Evolutionary conservation across 1,140 invertebrate genomes (phyloP).

Genomic region (Armadillidium nasatum): DNA sequence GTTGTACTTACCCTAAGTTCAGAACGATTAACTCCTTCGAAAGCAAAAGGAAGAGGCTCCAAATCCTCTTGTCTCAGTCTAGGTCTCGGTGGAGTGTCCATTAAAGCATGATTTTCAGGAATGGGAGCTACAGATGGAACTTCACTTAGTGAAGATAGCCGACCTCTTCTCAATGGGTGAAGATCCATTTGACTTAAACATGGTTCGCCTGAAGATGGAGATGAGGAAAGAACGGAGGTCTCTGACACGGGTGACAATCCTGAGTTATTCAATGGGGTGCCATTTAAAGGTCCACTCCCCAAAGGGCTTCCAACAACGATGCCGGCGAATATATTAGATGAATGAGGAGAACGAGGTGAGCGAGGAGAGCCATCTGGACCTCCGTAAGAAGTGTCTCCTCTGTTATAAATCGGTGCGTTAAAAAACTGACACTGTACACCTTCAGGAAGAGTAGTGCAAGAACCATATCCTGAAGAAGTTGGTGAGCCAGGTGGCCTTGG

Average conservation of each 20-base stretch:
- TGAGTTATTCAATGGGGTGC: constrained; percentile 14
- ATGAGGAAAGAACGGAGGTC: not conserved
- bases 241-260: constrained; percentile 9
- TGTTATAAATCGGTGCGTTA: not conserved
- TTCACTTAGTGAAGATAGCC: constrained; percentile 22
- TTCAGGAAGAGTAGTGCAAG: not conserved
- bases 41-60: not conserved
- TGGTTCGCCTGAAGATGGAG: not conserved
- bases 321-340: constrained; percentile 16
- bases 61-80: not conserved
- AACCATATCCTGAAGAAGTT: constrained; percentile 12
- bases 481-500: not conserved
- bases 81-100: constrained; percentile 19
- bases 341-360: not conserved
- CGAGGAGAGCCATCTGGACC: not conserved
- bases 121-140: constrained; percentile 29
- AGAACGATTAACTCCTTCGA: not conserved
- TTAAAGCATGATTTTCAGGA: constrained; percentile 26
- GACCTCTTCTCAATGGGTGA: constrained; percentile 10
- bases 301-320: constrained; percentile 30
- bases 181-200: constrained; percentile 1
- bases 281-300: constrained; percentile 25
- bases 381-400: too few relatives aligned
- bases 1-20: too few relatives aligned
- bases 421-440: not conserved